Percentiles rank a stretch among this genome's conserved stretches.
Conservation (phyloP, 2,888 invertebrate species). For the Zhuqinia jingwanae region DNA sequence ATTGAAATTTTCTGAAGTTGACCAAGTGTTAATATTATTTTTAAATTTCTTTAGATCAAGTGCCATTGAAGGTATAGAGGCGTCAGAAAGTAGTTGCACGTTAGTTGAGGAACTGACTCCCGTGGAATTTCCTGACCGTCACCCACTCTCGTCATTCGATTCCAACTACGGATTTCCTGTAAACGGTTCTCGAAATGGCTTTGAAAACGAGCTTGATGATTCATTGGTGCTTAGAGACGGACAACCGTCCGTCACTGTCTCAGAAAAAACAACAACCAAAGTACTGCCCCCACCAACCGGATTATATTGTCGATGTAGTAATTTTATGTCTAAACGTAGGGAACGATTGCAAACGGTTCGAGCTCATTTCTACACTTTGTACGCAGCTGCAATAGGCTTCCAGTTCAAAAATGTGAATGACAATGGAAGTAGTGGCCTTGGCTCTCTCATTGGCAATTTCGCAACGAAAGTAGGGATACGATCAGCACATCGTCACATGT, state of each 20-base stretch:
- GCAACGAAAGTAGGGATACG: slow-evolving; percentile 84
- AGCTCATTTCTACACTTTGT: slow-evolving; percentile 83
- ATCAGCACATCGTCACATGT: slow-evolving; percentile 75
- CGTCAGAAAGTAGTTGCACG: slow-evolving; percentile 79
- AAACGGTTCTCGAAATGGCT: slow-evolving; percentile 39
- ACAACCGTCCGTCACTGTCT: slow-evolving; percentile 31
- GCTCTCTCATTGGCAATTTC: slow-evolving; percentile 83
- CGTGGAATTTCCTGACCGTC: slow-evolving; percentile 59
- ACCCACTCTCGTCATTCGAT: slow-evolving; percentile 60
- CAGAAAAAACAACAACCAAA: slow-evolving; percentile 23
- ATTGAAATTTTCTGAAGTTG: too few relatives aligned
- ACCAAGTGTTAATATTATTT: too few relatives aligned
- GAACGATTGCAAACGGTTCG: slow-evolving; percentile 83
- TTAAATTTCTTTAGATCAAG: slow-evolving; percentile 70
- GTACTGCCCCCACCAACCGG: slow-evolving; percentile 13
- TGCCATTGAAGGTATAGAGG: slow-evolving; percentile 76
- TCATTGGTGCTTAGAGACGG: slow-evolving; percentile 59
- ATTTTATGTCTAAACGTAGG: slow-evolving; percentile 80
- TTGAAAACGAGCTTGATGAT: slow-evolving; percentile 60
- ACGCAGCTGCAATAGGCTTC: slow-evolving; percentile 83
- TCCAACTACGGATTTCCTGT: slow-evolving; percentile 17
- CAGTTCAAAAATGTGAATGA: slow-evolving; percentile 83
- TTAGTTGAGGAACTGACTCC: slow-evolving; percentile 77
- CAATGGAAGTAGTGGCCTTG: slow-evolving; percentile 81
- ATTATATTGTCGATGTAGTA: slow-evolving; percentile 16